Evolutionary conservation across 1,140 invertebrate species (phyloP), one percentile per base, ranked within the genome.

Genomic region (Drosophila rhopaloa): DNA sequence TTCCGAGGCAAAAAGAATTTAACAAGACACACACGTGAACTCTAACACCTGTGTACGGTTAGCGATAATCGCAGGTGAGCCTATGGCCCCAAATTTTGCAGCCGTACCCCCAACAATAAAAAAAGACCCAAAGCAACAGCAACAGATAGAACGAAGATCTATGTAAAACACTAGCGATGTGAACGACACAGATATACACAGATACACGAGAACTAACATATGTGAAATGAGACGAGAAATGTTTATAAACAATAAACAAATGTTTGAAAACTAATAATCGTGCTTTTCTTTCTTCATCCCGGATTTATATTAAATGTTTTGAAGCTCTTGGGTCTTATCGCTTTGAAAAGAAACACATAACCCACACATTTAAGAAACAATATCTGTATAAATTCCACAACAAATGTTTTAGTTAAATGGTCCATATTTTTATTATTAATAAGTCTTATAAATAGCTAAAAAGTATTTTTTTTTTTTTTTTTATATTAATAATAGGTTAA

Each of bases 161-260:
- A 66, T 68, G 65, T 68, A 68, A 53, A 44, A 65, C 65, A 68
- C 60, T 27, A 66, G 65, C 60, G 65, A 68, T 68, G 65, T 68
- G 61, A 68, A 66, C 60, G 40, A 68, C 60, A 68, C 65, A 66
- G 56, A 66, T 61, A 66, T 61, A 66, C 67, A 81, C 76, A 79
- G 48, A 83, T 56, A 81, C 71, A 63, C 62, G 40, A 48, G 62
- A 66, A 66, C 57, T 66, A 66, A 66, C 57, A 66, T 74, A 86
- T 63, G 84, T 63, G 76, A 86, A 81, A 86, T 79, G 78, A 86
- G 79, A 86, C 74, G 78, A 79, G 63, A 66, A 88, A 89, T 62
- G 83, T 88, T 88, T 88, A 88, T 86, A 86, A 86, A 77, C 84
- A 88, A 88, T 88, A 88, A 88, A 88, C 66, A 88, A 88, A 79